phyloP scores from a whole-genome alignment of 2,113 vertebrate species.

The Zeus faber region DNA sequence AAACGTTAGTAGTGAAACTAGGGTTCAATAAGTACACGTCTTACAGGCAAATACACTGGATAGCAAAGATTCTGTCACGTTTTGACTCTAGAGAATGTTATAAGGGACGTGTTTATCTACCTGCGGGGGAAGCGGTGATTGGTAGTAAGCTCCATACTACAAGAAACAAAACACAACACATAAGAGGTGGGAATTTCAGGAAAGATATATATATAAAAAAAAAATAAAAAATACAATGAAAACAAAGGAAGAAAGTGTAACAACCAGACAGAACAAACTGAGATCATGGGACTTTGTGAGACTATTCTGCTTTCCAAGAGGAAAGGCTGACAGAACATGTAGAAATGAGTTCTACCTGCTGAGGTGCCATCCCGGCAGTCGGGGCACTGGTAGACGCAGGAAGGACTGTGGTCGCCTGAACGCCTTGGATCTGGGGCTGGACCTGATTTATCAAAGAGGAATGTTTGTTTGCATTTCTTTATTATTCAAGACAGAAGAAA shows the following conservation, averaged over 20 bases:
- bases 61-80: no score
- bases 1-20: no score
- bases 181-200: constrained; percentile 38
- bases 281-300: background rate
- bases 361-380: constrained; percentile 36
- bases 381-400: constrained; percentile 41
- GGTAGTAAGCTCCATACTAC: constrained; percentile 73
- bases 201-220: constrained; percentile 16
- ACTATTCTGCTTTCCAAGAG: background rate
- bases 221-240: background rate
- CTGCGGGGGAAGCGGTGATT: constrained; percentile 66
- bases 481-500: no score
- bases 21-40: no score
- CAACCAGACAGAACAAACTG: background rate
- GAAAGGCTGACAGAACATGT: background rate
- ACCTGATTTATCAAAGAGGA: no score
- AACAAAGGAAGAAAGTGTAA: constrained; percentile 3
- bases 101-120: constrained; percentile 66
- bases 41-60: no score
- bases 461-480: no score
- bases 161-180: constrained; percentile 69
- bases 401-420: constrained; percentile 37
- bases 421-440: constrained; percentile 44
- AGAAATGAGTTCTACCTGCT: constrained; percentile 52
- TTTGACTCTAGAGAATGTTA: constrained; percentile 32